phyloP scores from a whole-genome alignment of 2,113 vertebrate species.

The Bubo blakistoni region DNA sequence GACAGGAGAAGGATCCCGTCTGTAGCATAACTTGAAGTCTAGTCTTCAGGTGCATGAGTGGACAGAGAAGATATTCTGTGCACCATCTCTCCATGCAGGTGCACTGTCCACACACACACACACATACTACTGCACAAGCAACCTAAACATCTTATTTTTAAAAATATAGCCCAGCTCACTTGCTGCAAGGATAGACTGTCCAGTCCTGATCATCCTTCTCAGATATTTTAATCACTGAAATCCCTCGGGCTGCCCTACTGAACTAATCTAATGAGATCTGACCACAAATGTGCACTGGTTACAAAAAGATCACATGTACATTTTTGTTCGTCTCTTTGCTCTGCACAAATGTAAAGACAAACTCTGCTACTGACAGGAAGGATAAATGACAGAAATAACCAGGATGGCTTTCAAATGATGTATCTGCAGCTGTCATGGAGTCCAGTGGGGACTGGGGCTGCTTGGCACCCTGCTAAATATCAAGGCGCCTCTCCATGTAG shows the following conservation, averaged over 20 bases:
- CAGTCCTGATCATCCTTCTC: not conserved
- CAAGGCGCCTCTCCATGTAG: not conserved
- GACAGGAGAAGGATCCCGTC: not conserved
- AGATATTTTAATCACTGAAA: not conserved
- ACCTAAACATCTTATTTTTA: not conserved
- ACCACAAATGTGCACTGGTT: not conserved
- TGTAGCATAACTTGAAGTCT: not conserved
- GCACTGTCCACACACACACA: not conserved
- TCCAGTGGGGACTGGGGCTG: not conserved
- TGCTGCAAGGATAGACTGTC: not conserved
- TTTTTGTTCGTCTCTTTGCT: not conserved
- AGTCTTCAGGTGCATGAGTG: not conserved
- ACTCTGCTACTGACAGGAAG: not conserved
- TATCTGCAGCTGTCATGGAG: conserved; percentile 42
- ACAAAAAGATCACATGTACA: not conserved
- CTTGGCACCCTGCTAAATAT: not conserved
- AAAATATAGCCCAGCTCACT: not conserved
- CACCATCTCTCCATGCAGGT: not conserved
- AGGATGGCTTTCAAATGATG: not conserved
- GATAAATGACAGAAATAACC: not conserved
- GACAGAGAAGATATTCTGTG: not conserved
- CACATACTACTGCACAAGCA: not conserved
- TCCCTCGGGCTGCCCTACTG: not conserved
- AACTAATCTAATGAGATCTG: not conserved
- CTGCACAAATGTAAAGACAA: not conserved